These are phyloP conservation scores for Trichomycterus rosablanca DNA, from an alignment of 2,113 vertebrate species.

Conservation along the genomic window DNA sequence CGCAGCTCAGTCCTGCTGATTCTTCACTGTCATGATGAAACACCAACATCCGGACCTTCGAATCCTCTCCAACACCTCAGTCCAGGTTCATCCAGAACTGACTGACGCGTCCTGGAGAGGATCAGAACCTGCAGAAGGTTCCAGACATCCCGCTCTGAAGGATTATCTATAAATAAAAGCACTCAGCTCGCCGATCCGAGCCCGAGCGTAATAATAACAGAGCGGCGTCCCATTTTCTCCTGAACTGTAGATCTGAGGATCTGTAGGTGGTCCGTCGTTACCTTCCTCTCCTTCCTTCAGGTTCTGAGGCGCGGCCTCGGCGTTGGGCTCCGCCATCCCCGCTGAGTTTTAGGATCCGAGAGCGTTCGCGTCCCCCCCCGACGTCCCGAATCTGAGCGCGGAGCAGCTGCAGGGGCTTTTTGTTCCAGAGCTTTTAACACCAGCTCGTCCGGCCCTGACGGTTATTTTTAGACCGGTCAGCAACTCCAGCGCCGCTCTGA, in stretches of 20 bases:
- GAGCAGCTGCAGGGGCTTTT: slow-evolving; percentile 32
- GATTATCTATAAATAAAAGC: too few species aligned
- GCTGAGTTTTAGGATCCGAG: background rate
- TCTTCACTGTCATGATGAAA: too few species aligned
- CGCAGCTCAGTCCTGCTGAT: too few species aligned
- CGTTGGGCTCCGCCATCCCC: slow-evolving; percentile 59
- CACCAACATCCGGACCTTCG: too few species aligned
- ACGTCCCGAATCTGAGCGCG: slow-evolving; percentile 16
- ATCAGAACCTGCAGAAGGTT: too few species aligned
- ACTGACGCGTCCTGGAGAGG: too few species aligned
- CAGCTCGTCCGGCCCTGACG: slow-evolving; percentile 41
- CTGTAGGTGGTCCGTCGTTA: slow-evolving; percentile 9
- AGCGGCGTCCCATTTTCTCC: background rate
- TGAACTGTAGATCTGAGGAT: background rate
- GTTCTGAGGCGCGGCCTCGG: slow-evolving; percentile 31
- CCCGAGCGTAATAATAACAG: background rate
- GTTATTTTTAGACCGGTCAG: slow-evolving; percentile 63
- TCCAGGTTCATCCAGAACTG: too few species aligned
- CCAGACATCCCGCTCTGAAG: too few species aligned
- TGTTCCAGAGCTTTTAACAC: slow-evolving; percentile 42
- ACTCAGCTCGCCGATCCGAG: too few species aligned
- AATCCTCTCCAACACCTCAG: too few species aligned
- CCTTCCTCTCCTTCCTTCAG: slow-evolving; percentile 45
- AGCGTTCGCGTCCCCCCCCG: background rate
- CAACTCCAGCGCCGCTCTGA: background rate